phyloP scores from a whole-genome alignment of 1,140 invertebrate genomes.

The Mycetomoellerius zeteki region DNA sequence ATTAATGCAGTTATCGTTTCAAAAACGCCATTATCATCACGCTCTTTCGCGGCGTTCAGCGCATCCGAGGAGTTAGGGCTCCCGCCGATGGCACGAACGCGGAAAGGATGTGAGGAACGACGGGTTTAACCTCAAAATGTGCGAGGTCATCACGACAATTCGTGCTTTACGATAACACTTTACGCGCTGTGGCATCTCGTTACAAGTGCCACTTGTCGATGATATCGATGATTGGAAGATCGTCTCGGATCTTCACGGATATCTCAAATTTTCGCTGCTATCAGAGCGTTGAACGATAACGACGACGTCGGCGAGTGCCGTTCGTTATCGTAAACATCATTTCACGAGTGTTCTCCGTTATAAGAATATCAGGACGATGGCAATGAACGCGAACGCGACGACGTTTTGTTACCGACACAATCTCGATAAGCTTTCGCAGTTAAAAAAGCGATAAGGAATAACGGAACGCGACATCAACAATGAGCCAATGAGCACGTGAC shows the following conservation, averaged over 20 bases:
- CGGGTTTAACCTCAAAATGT: constrained; percentile 59
- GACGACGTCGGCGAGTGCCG: too few relatives aligned
- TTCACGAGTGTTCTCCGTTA: too few relatives aligned
- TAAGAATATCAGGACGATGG: neutral
- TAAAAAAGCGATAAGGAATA: constrained; percentile 48
- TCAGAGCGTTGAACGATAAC: neutral
- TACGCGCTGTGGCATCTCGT: neutral
- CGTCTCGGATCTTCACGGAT: neutral
- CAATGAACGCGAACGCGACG: neutral
- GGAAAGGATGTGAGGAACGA: neutral
- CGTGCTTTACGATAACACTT: constrained; percentile 41
- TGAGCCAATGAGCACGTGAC: neutral
- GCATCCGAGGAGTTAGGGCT: neutral
- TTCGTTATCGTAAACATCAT: neutral
- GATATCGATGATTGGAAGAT: neutral
- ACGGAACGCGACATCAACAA: neutral
- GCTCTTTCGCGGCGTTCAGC: neutral
- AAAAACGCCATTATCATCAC: neutral
- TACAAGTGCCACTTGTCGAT: neutral
- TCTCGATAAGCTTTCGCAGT: neutral
- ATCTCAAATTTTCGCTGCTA: neutral
- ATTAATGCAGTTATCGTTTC: neutral
- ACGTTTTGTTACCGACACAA: constrained; percentile 6
- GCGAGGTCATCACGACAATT: neutral
- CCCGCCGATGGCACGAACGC: neutral